Conservation (phyloP, 2,888 invertebrate genomes). For the Rhagonycha fulva region DNA sequence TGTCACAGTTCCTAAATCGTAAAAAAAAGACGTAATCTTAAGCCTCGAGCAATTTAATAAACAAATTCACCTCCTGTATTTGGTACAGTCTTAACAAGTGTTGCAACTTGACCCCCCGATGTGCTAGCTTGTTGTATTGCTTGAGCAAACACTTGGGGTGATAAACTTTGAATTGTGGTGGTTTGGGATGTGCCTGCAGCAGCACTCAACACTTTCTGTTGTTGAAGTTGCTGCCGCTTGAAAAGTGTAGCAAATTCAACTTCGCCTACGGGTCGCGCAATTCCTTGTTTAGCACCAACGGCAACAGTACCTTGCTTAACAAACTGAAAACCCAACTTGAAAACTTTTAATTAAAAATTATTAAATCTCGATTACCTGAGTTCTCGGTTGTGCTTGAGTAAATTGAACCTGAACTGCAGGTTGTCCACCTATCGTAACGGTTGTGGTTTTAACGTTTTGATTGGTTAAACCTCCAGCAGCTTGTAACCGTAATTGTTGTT, state of each 20-base stretch:
- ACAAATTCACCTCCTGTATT: conserved; percentile 45
- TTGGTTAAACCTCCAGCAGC: conserved; percentile 43
- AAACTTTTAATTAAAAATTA: not conserved
- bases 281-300: conserved; percentile 47
- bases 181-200: conserved; percentile 44
- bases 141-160: conserved; percentile 51
- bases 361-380: conserved; percentile 26
- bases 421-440: conserved; percentile 47
- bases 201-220: conserved; percentile 46
- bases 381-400: conserved; percentile 49
- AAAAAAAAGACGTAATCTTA: not conserved
- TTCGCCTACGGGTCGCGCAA: conserved; percentile 56
- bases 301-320: conserved; percentile 53
- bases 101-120: conserved; percentile 62
- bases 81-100: conserved; percentile 66
- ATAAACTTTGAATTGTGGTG: conserved; percentile 48
- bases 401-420: conserved; percentile 50
- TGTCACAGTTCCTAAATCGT: conserved; percentile 54
- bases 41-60: conserved; percentile 41
- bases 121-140: conserved; percentile 59
- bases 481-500: conserved; percentile 50
- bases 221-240: conserved; percentile 53
- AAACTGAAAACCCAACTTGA: conserved; percentile 39
- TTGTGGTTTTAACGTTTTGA: conserved; percentile 48
- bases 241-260: conserved; percentile 60